A percentile compares a stretch with the other conserved stretches of the same genome.
These are phyloP conservation scores for Lanius ludovicianus DNA, from an alignment of 2,113 vertebrate genomes.

Conservation along the genomic window DNA sequence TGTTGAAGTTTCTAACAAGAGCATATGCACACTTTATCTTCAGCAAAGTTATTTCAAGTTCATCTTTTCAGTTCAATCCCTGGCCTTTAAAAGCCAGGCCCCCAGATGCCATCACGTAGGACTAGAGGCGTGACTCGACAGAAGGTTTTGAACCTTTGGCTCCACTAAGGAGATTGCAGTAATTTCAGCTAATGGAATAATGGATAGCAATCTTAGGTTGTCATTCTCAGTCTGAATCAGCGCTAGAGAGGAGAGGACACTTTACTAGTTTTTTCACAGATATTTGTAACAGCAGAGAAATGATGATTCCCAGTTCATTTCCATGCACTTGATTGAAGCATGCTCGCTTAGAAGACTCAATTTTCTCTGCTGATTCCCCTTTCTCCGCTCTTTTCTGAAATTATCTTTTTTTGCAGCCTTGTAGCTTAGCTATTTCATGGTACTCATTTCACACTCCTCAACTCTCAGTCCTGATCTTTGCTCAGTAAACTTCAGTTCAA, in stretches of 20 bases:
- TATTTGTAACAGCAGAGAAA: slow-evolving; percentile 20
- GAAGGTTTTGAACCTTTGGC: background rate
- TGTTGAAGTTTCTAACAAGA: background rate
- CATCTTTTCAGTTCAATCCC: background rate
- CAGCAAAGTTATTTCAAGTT: background rate
- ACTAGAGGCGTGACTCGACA: background rate
- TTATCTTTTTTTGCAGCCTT: background rate
- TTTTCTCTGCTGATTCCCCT: background rate
- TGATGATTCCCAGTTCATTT: slow-evolving; percentile 4
- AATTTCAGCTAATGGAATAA: slow-evolving; percentile 55
- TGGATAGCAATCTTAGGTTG: background rate
- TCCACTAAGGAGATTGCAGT: background rate
- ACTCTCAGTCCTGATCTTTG: background rate
- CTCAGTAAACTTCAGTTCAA: background rate
- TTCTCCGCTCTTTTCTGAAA: background rate
- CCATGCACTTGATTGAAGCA: background rate
- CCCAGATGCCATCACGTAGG: background rate
- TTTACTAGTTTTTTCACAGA: background rate
- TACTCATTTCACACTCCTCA: background rate
- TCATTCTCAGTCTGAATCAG: background rate
- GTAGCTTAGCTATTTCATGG: background rate
- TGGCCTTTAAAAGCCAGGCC: background rate
- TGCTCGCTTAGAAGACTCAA: background rate
- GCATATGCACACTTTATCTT: background rate
- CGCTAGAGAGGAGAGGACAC: background rate